Percentiles rank a stretch among this genome's conserved stretches.
These are phyloP conservation scores for Chalcis sispes DNA, from an alignment of 2,888 invertebrate species.

Conservation along the genomic window DNA sequence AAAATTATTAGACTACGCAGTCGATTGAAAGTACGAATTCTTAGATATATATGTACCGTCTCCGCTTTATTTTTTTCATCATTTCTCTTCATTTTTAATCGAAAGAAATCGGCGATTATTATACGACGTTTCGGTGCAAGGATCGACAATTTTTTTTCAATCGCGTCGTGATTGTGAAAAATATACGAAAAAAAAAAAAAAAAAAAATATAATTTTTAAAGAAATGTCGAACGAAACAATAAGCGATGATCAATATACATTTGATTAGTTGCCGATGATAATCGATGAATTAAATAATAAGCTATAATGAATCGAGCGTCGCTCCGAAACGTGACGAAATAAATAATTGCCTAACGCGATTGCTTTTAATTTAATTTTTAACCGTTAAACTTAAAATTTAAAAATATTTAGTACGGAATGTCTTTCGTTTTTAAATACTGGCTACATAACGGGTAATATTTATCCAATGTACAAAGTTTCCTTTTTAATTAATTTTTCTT, in stretches of 20 bases:
- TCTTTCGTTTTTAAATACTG: conserved; percentile 42
- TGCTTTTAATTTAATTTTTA: conserved; percentile 31
- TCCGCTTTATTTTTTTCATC: conserved; percentile 13
- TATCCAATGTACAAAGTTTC: conserved; percentile 14
- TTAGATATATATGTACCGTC: conserved; percentile 1
- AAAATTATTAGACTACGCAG: conserved; percentile 40
- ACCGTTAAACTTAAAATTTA: conserved; percentile 34
- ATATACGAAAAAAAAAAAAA: background rate
- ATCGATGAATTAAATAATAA: background rate
- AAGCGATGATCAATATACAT: background rate
- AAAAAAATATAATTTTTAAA: background rate
- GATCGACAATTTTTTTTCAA: conserved; percentile 23
- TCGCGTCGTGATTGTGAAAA: conserved; percentile 16
- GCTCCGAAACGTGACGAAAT: conserved; percentile 52
- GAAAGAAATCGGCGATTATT: conserved; percentile 12
- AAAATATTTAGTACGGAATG: conserved; percentile 36
- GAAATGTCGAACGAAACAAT: background rate
- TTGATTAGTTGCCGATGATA: conserved; percentile 22
- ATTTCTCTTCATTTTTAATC: conserved; percentile 20
- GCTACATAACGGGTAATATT: conserved; percentile 7
- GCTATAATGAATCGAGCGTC: conserved; percentile 39
- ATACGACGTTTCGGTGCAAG: conserved; percentile 54
- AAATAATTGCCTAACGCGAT: conserved; percentile 33
- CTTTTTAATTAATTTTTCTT: conserved; percentile 7
- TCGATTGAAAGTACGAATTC: conserved; percentile 62